Percentiles rank a stretch among this genome's conserved stretches.
Conservation (phyloP, 2,888 invertebrate species). For the Nomada fucata region DNA sequence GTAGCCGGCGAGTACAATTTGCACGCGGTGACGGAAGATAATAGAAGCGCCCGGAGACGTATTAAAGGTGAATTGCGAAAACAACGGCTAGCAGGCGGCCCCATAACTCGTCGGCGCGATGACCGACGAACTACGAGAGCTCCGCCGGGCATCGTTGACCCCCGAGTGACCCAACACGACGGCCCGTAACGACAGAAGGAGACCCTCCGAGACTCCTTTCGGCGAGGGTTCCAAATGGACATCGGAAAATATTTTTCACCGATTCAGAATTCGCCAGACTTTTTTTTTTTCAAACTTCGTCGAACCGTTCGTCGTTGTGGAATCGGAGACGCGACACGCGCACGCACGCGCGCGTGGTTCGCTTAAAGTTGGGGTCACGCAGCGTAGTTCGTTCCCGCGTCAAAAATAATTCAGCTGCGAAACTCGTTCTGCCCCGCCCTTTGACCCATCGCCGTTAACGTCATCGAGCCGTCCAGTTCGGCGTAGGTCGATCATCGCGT, state of each 20-base stretch:
- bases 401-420: not conserved
- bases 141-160: conserved; percentile 79
- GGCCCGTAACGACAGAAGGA: conserved; percentile 74
- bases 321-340: no score
- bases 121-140: conserved; percentile 73
- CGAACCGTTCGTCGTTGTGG: not conserved
- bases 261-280: conserved; percentile 58
- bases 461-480: no score
- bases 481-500: no score
- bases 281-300: conserved; percentile 44
- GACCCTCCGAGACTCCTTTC: conserved; percentile 76
- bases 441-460: no score
- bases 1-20: conserved; percentile 63
- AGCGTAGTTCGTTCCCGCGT: not conserved
- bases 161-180: conserved; percentile 75
- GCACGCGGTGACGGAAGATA: conserved; percentile 66
- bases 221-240: conserved; percentile 82
- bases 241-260: conserved; percentile 76
- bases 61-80: conserved; percentile 75
- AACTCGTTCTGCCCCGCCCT: not conserved
- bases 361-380: not conserved
- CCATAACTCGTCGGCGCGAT: conserved; percentile 69
- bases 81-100: conserved; percentile 62
- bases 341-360: no score
- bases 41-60: conserved; percentile 71